phyloP scores from a whole-genome alignment of 2,797 vertebrate genomes.

The Tauraco hartlaubi region DNA sequence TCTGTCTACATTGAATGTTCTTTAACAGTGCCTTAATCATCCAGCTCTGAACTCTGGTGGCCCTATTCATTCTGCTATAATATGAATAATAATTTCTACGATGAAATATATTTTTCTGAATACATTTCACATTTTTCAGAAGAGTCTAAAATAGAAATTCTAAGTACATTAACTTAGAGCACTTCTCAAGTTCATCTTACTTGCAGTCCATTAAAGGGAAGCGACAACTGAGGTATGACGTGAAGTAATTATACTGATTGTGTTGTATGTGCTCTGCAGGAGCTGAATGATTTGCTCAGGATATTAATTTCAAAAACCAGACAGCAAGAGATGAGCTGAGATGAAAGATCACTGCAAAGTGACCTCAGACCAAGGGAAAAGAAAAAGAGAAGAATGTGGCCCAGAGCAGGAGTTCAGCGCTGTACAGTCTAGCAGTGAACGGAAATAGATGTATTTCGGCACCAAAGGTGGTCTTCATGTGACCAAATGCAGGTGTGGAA shows the following conservation, averaged over 20 bases:
- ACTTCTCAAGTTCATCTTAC: slow-evolving; percentile 50
- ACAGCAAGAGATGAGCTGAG: slow-evolving; percentile 46
- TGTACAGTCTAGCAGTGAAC: neutral
- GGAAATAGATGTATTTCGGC: neutral
- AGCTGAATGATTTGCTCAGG: slow-evolving; percentile 45
- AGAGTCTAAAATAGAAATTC: slow-evolving; percentile 44
- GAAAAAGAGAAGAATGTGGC: neutral
- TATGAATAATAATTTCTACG: neutral
- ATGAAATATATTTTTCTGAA: slow-evolving; percentile 10
- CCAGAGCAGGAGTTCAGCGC: neutral
- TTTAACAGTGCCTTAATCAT: neutral
- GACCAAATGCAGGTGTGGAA: neutral
- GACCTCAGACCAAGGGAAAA: slow-evolving; percentile 2
- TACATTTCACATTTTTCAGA: slow-evolving; percentile 15
- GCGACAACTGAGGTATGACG: slow-evolving; percentile 56
- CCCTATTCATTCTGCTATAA: neutral
- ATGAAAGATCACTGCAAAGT: slow-evolving; percentile 42
- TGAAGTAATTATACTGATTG: slow-evolving; percentile 65
- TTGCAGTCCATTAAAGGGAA: slow-evolving; percentile 53
- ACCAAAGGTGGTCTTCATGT: neutral
- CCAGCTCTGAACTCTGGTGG: neutral
- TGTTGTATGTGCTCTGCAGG: slow-evolving; percentile 42
- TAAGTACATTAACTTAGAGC: slow-evolving; percentile 25
- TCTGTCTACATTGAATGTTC: neutral
- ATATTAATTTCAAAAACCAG: slow-evolving; percentile 57